Evolutionary conservation across 2,113 vertebrate species (phyloP), one percentile per base, ranked within the genome.

Genomic region (Excalfactoria chinensis): DNA sequence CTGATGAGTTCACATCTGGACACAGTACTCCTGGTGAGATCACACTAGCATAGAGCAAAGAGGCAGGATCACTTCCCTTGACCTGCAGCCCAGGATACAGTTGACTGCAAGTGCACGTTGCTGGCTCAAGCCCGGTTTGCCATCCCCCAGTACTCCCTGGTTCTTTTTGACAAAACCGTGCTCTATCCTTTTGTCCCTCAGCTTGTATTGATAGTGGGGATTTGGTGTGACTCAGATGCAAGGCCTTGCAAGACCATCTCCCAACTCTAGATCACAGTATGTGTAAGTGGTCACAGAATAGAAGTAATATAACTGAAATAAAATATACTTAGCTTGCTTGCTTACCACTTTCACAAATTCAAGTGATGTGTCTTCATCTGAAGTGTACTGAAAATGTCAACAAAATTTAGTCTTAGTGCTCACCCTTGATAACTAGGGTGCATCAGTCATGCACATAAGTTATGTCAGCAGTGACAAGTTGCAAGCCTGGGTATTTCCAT

Each of bases 351-450:
- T 9, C 7, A 14, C 11, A 76, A 18, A 18, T 68, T 79, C 20
- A 43, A 23, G 23, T 53, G 16, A 23, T 1, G 58, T 62, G 6
- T 72, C 25, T 5, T 63, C 25, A 37, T 43, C 25, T 66, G 82
- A 78, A 70, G 59, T 2, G 7, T 35, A 43, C 17, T 55, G 49
- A 40, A 77, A 68, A 49, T 16, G 28, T 6, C 20, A 66, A 55
- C 14, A 53, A 59, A 53, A 37, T 18, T 16, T 44, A 13, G 18
- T 49, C 7, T 73, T 43, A 7, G 16, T 60, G 48, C 8, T 40
- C 3, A 1, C 13, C 3, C 13, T 11, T 4, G 4, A 6, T 25
- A 49, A 40, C 30, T 11, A 11, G 9, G 15, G 9, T 6, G 5
- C 18, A 37, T 25, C 35, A 58, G 46, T 44, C 7, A 5, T 21